These are phyloP conservation scores for Cassiopea andromeda DNA, from an alignment of 30 jellyfish, hydroid and myxozoan genomes.

Conservation along the genomic window DNA sequence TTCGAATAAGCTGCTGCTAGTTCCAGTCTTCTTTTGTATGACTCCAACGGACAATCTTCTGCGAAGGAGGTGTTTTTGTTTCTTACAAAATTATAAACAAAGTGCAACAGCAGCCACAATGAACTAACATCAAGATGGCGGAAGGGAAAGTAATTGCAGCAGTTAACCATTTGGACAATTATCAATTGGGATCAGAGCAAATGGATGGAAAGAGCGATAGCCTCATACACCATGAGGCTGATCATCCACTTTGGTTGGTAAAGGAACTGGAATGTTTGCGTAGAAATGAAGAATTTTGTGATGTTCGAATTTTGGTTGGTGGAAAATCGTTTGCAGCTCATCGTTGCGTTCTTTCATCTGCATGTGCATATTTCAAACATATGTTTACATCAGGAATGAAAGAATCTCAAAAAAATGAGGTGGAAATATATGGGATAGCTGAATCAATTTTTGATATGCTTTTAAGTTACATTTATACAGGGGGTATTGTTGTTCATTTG, in stretches of 20 bases:
- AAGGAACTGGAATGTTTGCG: conserved; percentile 57
- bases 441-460: conserved; percentile 54
- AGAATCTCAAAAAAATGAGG: conserved; percentile 51
- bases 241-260: conserved; percentile 43
- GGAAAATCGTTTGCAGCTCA: conserved; percentile 63
- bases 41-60: conserved; percentile 10
- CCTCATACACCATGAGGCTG: conserved; percentile 39
- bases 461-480: conserved; percentile 60
- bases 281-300: conserved; percentile 62
- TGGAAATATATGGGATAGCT: conserved; percentile 55
- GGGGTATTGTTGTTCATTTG: conserved; percentile 53
- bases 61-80: background rate
- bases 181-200: background rate
- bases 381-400: conserved; percentile 69
- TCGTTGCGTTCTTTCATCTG: conserved; percentile 67
- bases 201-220: conserved; percentile 51
- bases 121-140: background rate
- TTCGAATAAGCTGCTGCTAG: background rate
- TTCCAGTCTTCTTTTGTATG: background rate
- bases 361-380: conserved; percentile 50
- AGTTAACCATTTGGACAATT: background rate
- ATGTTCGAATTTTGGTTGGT: conserved; percentile 62
- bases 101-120: background rate
- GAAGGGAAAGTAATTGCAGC: background rate
- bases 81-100: conserved; percentile 10